phyloP scores from a whole-genome alignment of 1,140 invertebrate species.

The Delia radicum region DNA sequence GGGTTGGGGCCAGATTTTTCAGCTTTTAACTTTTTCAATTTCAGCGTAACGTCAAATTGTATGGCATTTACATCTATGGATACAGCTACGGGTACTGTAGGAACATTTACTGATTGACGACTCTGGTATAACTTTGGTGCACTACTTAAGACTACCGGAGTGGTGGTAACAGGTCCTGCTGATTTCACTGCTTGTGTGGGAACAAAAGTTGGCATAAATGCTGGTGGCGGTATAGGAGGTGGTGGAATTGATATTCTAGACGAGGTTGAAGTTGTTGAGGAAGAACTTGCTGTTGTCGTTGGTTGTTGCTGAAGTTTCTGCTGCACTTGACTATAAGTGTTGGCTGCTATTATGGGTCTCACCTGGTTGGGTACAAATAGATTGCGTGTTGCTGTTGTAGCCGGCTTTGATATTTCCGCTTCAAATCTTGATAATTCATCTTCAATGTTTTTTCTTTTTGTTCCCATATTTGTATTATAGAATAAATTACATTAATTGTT shows the following conservation, averaged over 20 bases:
- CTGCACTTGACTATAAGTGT: conserved; percentile 68
- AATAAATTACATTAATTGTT: neutral
- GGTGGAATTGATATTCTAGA: conserved; percentile 59
- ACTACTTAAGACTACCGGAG: conserved; percentile 64
- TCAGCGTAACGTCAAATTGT: conserved; percentile 66
- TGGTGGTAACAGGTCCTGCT: conserved; percentile 45
- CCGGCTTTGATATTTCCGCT: conserved; percentile 74
- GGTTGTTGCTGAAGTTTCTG: conserved; percentile 64
- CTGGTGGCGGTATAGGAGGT: conserved; percentile 58
- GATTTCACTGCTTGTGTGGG: conserved; percentile 55
- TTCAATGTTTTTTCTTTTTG: conserved; percentile 64
- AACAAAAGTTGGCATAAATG: conserved; percentile 54
- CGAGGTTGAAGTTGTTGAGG: conserved; percentile 50
- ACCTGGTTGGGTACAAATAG: conserved; percentile 59
- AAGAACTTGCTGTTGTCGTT: conserved; percentile 37
- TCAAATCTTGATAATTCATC: conserved; percentile 86
- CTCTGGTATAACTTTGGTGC: conserved; percentile 66
- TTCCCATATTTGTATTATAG: conserved; percentile 39
- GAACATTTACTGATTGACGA: conserved; percentile 49
- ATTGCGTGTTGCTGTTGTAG: conserved; percentile 29
- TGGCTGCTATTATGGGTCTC: conserved; percentile 66
- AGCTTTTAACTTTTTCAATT: conserved; percentile 66
- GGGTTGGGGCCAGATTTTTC: conserved; percentile 65
- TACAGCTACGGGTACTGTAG: conserved; percentile 55
- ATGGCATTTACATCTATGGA: conserved; percentile 64